Evolutionary conservation across 1,140 invertebrate species (phyloP).

Genomic region (Littorina saxatilis): DNA sequence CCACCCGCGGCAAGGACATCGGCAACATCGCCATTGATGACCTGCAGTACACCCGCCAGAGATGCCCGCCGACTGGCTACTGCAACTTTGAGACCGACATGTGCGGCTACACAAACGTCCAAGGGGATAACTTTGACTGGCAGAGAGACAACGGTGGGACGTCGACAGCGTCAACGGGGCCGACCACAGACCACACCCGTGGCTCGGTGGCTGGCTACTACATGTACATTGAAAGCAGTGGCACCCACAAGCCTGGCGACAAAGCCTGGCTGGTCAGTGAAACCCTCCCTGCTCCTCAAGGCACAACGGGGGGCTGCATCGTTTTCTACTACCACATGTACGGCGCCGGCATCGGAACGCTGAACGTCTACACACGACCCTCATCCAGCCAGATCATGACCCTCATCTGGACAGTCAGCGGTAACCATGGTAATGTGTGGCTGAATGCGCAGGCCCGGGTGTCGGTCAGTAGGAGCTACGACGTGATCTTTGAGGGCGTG

Average conservation of each 20-base stretch:
- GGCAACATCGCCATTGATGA: constrained; percentile 76
- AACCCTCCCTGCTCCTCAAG: constrained; percentile 34
- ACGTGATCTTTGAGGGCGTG: constrained; percentile 80
- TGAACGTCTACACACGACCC: constrained; percentile 60
- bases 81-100: constrained; percentile 70
- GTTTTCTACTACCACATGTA: constrained; percentile 85
- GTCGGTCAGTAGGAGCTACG: constrained; percentile 40
- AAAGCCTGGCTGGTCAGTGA: constrained; percentile 68
- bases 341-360: constrained; percentile 75
- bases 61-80: constrained; percentile 59
- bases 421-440: constrained; percentile 60
- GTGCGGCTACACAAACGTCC: constrained; percentile 67
- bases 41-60: constrained; percentile 58
- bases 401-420: constrained; percentile 32
- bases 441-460: constrained; percentile 45
- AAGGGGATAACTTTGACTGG: constrained; percentile 70
- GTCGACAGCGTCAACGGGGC: constrained; percentile 56
- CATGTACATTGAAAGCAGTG: constrained; percentile 70
- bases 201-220: constrained; percentile 54
- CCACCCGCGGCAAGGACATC: constrained; percentile 69
- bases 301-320: constrained; percentile 30
- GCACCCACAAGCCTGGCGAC: constrained; percentile 56
- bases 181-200: constrained; percentile 64
- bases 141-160: constrained; percentile 65
- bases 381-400: constrained; percentile 35